A percentile compares a stretch with the other conserved stretches of the same genome.
phyloP scores from a whole-genome alignment of 2,797 vertebrate species.

The Cyprinodon diabolis region DNA sequence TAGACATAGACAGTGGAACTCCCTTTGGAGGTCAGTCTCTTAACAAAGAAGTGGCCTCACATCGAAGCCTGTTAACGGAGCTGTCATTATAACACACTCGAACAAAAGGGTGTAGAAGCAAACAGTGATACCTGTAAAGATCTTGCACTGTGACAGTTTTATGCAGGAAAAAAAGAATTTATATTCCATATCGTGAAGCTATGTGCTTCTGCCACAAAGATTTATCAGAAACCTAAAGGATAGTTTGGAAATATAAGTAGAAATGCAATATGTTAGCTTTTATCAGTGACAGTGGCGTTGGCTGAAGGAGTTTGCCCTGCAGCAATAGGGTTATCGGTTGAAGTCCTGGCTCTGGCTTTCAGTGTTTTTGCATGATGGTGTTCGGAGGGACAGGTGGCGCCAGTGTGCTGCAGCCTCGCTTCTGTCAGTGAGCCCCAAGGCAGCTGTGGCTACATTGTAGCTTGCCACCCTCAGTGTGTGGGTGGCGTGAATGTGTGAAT shows the following conservation, averaged over 20 bases:
- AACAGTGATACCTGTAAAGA: constrained; percentile 1
- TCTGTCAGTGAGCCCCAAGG: too few species aligned
- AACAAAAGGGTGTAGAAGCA: constrained; percentile 19
- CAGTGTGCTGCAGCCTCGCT: too few species aligned
- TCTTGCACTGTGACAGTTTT: constrained; percentile 1
- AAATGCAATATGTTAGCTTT: background rate
- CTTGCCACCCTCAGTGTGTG: too few species aligned
- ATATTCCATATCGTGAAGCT: background rate
- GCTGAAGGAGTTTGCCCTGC: too few species aligned
- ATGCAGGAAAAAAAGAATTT: background rate
- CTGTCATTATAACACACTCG: constrained; percentile 21
- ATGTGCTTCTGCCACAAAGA: background rate
- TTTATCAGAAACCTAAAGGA: background rate
- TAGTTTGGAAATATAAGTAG: background rate
- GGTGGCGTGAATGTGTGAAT: too few species aligned
- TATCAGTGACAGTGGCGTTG: background rate
- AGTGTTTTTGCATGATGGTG: too few species aligned
- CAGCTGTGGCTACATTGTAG: too few species aligned
- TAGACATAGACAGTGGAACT: constrained; percentile 50
- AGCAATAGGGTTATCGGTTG: too few species aligned
- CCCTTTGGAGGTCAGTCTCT: constrained; percentile 32
- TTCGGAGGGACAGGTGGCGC: too few species aligned
- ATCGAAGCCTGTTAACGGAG: constrained; percentile 22
- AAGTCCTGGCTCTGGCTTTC: too few species aligned
- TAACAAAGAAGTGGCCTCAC: constrained; percentile 44